Conservation (phyloP, 1,140 invertebrate species). For the Pissodes strobi region DNA sequence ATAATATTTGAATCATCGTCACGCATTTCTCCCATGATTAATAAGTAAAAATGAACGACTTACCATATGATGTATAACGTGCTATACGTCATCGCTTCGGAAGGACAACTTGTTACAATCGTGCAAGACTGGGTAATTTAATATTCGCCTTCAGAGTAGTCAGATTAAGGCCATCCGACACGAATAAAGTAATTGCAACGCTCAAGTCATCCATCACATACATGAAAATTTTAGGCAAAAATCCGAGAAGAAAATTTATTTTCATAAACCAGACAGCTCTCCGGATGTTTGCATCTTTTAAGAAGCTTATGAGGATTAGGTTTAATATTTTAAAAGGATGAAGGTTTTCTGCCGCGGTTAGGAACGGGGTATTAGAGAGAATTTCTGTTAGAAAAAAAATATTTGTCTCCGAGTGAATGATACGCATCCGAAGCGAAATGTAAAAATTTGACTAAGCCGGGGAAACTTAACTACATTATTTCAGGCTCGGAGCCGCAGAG, state of each 20-base stretch:
- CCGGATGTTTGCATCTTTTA: constrained; percentile 27
- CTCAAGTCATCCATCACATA: constrained; percentile 22
- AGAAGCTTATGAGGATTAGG: constrained; percentile 16
- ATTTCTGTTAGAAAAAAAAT: too few species aligned
- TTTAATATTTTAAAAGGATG: constrained; percentile 24
- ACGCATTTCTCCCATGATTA: constrained; percentile 21
- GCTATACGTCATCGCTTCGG: constrained; percentile 18
- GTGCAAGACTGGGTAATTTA: constrained; percentile 16
- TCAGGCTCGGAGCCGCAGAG: too few species aligned
- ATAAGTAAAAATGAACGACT: constrained; percentile 16
- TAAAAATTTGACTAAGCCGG: too few species aligned
- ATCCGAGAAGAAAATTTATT: constrained; percentile 21
- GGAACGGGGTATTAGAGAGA: too few species aligned
- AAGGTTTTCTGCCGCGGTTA: too few species aligned
- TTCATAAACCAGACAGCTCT: constrained; percentile 14
- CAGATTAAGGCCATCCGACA: constrained; percentile 12
- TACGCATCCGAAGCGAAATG: too few species aligned
- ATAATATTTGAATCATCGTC: too few species aligned
- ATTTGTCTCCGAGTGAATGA: too few species aligned
- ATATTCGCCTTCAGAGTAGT: constrained; percentile 13
- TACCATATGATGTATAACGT: constrained; percentile 17
- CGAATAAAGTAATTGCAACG: constrained; percentile 26
- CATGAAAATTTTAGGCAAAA: constrained; percentile 18
- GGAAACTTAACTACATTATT: too few species aligned
- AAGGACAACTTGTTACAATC: constrained; percentile 15